Conservation (phyloP, 2,888 invertebrate species). For the Ophion obscuratus region DNA sequence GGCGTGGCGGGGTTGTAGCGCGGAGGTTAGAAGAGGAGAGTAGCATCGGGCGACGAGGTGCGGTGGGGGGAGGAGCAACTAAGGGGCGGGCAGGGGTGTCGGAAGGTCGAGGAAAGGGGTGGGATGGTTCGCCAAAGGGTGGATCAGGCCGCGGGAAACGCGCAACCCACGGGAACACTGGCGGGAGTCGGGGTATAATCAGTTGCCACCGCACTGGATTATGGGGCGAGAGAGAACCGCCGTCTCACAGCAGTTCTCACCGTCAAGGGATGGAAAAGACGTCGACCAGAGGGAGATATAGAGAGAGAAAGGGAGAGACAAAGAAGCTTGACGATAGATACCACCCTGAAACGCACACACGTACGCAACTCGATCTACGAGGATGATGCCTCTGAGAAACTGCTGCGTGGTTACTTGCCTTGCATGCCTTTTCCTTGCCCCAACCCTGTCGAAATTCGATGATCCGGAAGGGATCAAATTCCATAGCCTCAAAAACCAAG, state of each 20-base stretch:
- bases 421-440: conserved; percentile 44
- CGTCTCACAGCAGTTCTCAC: conserved; percentile 73
- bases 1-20: conserved; percentile 70
- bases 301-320: conserved; percentile 11
- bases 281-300: neutral
- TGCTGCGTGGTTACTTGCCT: conserved; percentile 60
- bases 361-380: conserved; percentile 29
- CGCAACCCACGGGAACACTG: conserved; percentile 55
- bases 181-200: conserved; percentile 80
- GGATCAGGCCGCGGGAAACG: conserved; percentile 78
- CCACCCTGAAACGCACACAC: conserved; percentile 42
- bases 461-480: conserved; percentile 67
- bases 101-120: conserved; percentile 56
- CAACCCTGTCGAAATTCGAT: conserved; percentile 73
- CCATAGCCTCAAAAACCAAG: conserved; percentile 46
- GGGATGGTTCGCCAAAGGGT: conserved; percentile 73
- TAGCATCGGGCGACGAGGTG: conserved; percentile 56
- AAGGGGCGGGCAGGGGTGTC: conserved; percentile 56
- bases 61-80: conserved; percentile 22
- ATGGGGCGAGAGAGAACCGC: conserved; percentile 77
- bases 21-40: conserved; percentile 68
- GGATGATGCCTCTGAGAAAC: conserved; percentile 64
- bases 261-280: conserved; percentile 34
- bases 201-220: conserved; percentile 84
- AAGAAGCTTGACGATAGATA: conserved; percentile 36